Evolutionary conservation across 2,113 vertebrate species (phyloP).

Genomic region (Mirounga angustirostris): DNA sequence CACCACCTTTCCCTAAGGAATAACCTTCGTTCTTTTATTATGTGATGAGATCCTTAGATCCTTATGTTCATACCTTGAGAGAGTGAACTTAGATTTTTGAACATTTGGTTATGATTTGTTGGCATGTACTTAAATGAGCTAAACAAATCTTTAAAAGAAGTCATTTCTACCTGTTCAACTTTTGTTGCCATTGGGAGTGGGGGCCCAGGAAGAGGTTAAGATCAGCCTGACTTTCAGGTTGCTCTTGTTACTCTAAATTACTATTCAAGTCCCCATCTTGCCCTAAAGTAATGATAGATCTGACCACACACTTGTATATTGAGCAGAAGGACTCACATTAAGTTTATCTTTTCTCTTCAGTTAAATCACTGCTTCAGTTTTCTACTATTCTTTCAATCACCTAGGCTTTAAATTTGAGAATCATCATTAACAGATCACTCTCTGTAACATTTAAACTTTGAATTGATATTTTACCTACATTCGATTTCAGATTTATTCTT

Average conservation of each 20-base stretch:
- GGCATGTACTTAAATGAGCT: background rate
- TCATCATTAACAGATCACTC: background rate
- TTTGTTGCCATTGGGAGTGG: background rate
- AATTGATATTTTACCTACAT: background rate
- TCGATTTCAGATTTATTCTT: constrained; percentile 23
- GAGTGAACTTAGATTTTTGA: background rate
- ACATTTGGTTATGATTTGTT: background rate
- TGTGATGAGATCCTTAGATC: background rate
- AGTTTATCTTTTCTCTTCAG: background rate
- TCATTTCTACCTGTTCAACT: background rate
- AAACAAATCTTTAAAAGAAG: constrained; percentile 1
- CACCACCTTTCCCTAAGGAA: background rate
- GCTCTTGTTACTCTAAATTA: background rate
- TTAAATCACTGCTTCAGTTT: constrained; percentile 21
- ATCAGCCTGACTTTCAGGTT: background rate
- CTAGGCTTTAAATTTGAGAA: constrained; percentile 19
- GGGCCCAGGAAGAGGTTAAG: background rate
- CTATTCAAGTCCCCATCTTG: background rate
- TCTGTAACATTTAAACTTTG: background rate
- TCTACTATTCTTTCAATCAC: background rate
- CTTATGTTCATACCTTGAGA: background rate
- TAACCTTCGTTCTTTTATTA: background rate
- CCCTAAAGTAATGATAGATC: background rate
- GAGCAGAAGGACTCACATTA: background rate
- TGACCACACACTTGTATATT: background rate